Base-by-base conservation (phyloP, 1,140 invertebrate genomes). In the Wasmannia auropunctata region DNA sequence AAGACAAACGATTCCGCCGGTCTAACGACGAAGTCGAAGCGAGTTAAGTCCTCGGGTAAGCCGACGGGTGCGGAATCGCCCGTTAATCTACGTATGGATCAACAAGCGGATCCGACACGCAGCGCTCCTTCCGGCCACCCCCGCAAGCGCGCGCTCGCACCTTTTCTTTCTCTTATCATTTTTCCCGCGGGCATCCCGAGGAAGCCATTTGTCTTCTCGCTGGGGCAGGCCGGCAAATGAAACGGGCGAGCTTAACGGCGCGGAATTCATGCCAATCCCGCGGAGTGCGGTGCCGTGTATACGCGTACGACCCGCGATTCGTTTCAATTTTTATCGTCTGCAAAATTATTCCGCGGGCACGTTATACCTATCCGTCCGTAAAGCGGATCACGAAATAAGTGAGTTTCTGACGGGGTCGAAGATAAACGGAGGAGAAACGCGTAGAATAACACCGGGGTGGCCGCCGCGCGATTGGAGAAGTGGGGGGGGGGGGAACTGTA, bases 251-350 rank as follows among this genome's bases (percentile, higher is more conserved):
- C 54, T 87, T 54, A 87, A 90, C 79, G 46, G 85, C 34, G 51
- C 25, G 67, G 79, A 89, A 90, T 89, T 77, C 16, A 25, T 51
- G 88, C 72, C 88, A 90, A 90, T 90, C 62, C 46, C 43, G 25
- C 58, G 11, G 43, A 87, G 85, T 51, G 51, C 58, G 31, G 14
- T 40, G 56, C 25, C n/a, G 54, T 86, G 70, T 60, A 51, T 54
- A 19, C 31, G 25, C 81, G 22, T 37, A 28, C n/a, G 28, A 56
- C 22, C n/a, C 8, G 51, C 43, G 79, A 80, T 85, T 87, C 54
- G 40, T 87, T 81, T 89, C 77, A 74, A 89, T 90, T 84, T 84
- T 60, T 70, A 85, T 84, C 54, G 49, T 34, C 4, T n/a, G 25
- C 19, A 25, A 40, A 67, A 86, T 89, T 72, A 72, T 67, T 58